Evolutionary conservation across 92 coral and sea anemone species (phyloP), one percentile per base, ranked within the genome.

Genomic region (Heteractis magnifica): DNA sequence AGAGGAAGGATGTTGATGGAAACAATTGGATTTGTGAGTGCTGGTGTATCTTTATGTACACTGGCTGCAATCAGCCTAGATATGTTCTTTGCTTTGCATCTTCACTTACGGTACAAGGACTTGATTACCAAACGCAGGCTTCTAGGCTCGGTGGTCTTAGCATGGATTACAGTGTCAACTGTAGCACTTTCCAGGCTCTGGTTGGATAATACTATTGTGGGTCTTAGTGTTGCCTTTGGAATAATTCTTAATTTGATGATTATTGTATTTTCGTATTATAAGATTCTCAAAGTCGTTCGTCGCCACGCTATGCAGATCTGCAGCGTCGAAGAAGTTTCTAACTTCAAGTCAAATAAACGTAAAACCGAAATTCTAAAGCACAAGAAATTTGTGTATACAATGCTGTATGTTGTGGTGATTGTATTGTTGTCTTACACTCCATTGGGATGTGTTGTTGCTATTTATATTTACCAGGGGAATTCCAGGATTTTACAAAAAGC

Each of bases 331-430:
- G 20, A n/a, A 9, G 14, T 13, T 10, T 10, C 72, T 16, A 44
- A 16, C 19, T 4, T n/a, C 2, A 21, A 10, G 16, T 15, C 51
- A 9, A 44, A 51, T 23, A 62, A 23, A 18, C 75, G 76, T 5
- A 64, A 2, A 3, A 13, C 0, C 8, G 83, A 80, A 12, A 11
- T 64, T 23, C 56, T 68, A 64, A 80, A 80, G 8, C 65, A 44
- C 21, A 80, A 68, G 26, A 80, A 80, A 19, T 48, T 80, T 18
- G 83, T 65, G 12, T 80, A 80, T n/a, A 80, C 83, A 48, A 80
- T 80, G 83, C 6, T 80, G 23, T 80, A 80, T 49, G 75, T 80
- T 6, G 83, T 64, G 7, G 21, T n/a, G 12, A 18, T 80, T 9
- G 76, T 80, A 5, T 3, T 41, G 34, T 41, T 80, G 52, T 80